phyloP scores from a whole-genome alignment of 1,140 invertebrate species.

The Caenorhabditis elegans region DNA sequence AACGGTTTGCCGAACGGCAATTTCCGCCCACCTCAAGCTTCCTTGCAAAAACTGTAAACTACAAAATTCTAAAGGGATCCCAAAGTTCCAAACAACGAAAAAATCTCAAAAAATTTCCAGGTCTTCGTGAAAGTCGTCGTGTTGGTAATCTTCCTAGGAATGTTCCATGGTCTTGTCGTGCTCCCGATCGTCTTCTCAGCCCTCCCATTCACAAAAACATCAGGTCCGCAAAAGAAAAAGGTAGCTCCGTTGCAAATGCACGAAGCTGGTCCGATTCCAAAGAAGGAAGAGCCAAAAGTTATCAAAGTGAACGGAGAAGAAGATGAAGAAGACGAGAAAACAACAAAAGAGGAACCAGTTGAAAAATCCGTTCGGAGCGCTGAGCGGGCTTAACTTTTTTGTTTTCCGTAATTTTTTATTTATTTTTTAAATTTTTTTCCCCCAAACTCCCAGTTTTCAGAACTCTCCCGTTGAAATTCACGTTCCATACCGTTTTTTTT shows the following conservation, averaged over 20 bases:
- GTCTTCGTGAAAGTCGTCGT: conserved; percentile 67
- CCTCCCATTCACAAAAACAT: conserved; percentile 59
- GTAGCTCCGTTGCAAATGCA: conserved; percentile 3
- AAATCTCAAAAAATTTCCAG: too few relatives aligned
- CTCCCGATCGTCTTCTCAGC: conserved; percentile 55
- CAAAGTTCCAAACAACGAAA: too few relatives aligned
- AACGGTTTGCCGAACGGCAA: too few relatives aligned
- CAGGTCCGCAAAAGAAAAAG: conserved; percentile 21
- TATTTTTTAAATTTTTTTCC: too few relatives aligned
- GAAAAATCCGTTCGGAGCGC: neutral
- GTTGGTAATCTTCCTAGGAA: conserved; percentile 64
- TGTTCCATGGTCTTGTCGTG: conserved; percentile 47
- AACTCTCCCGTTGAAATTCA: neutral
- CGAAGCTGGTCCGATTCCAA: conserved; percentile 5
- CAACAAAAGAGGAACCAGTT: conserved; percentile 22
- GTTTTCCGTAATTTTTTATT: neutral
- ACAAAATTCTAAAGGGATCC: too few relatives aligned
- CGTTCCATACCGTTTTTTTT: neutral
- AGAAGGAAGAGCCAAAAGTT: neutral
- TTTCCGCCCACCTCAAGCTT: too few relatives aligned
- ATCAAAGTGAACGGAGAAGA: too few relatives aligned
- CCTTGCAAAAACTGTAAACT: too few relatives aligned
- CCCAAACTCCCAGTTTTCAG: neutral
- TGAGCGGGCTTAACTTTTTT: neutral
- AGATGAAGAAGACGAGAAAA: neutral